Evolutionary conservation across 2,888 invertebrate genomes (phyloP), one percentile per base, ranked within the genome.

Genomic region (Heliothis peltigera): DNA sequence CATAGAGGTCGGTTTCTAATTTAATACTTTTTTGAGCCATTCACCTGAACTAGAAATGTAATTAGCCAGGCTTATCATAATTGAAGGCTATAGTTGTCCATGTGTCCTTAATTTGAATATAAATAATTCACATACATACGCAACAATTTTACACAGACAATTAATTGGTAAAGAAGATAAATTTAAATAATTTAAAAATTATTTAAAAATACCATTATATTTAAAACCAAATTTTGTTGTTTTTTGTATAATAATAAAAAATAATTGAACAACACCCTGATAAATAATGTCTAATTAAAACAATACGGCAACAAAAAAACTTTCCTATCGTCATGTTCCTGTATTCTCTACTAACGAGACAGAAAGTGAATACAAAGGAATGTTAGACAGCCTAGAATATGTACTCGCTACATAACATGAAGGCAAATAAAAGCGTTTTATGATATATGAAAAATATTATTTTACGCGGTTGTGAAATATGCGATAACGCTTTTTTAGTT

Each of bases 401-500:
- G 39, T 19, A 46, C 17, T 4, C 17, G 2, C 25, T 51, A 42
- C n/a, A 19, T 18, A 44, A 3, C 32, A 52, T 5, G 15, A 43
- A 32, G 17, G 6, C 25, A 7, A 53, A 72, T 35, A 69, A 63
- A 67, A 62, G 4, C 25, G 12, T 64, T 78, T 53, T 67, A 66
- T 56, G 67, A 58, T 56, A 67, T 61, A 65, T 42, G 47, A 61
- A 65, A 71, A 57, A 44, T 52, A 64, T 18, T 52, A 21, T 55
- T 64, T 62, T 55, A 22, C 35, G 28, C 25, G 6, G 48, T 77
- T 75, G 49, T 42, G 55, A 65, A 70, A 73, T 25, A 57, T 10
- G 42, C 48, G 49, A 75, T 72, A 79, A 57, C 63, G 39, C n/a
- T 32, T 63, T n/a, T 66, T 51, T 47, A 15, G 48, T 64, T 53